phyloP scores from a whole-genome alignment of 2,113 vertebrate genomes.

The Forbesichthys agassizii region DNA sequence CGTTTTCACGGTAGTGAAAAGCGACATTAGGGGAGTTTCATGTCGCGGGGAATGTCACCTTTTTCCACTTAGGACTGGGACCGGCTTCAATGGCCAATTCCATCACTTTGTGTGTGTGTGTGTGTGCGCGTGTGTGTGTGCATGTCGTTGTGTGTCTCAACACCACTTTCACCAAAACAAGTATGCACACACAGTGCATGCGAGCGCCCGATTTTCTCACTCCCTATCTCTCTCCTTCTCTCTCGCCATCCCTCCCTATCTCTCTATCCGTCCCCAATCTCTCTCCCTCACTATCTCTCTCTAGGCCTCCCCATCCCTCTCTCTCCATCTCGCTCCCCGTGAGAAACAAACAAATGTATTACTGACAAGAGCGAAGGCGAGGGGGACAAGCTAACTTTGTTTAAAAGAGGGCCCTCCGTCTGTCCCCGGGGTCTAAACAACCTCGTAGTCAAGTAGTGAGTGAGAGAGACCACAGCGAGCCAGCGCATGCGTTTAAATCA shows the following conservation, averaged over 20 bases:
- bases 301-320: background rate
- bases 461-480: background rate
- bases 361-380: background rate
- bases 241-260: background rate
- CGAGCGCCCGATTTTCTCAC: no score
- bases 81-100: slow-evolving; percentile 27
- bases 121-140: slow-evolving; percentile 13
- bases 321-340: background rate
- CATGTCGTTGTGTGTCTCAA: background rate
- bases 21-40: slow-evolving; percentile 14
- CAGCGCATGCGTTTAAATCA: no score
- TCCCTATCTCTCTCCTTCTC: background rate
- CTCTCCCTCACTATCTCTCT: background rate
- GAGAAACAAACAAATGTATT: slow-evolving; percentile 11
- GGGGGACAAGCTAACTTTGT: background rate
- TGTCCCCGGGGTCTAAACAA: slow-evolving; percentile 4
- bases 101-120: slow-evolving; percentile 23
- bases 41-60: slow-evolving; percentile 43
- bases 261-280: background rate
- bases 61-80: slow-evolving; percentile 53
- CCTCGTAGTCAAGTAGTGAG: slow-evolving; percentile 7
- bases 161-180: no score
- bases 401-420: slow-evolving; percentile 2
- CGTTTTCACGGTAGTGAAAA: slow-evolving; percentile 54
- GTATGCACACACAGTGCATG: no score